Percentiles rank a stretch among this genome's conserved stretches.
These are phyloP conservation scores for Dryas iulia DNA, from an alignment of 1,140 invertebrate genomes.

Conservation along the genomic window DNA sequence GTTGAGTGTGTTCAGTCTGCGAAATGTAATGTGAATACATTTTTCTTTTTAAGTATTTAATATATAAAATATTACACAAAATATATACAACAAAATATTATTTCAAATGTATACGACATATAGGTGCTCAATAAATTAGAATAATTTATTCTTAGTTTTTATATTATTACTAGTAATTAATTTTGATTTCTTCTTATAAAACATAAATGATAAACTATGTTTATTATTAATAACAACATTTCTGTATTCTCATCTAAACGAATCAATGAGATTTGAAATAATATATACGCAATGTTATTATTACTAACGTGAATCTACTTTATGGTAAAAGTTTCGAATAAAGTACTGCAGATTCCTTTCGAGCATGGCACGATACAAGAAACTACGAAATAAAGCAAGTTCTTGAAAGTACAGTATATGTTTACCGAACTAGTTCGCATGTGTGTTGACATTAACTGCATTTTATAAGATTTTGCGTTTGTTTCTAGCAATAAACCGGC, in stretches of 20 bases:
- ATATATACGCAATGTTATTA: constrained; percentile 13
- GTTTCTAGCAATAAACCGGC: constrained; percentile 54
- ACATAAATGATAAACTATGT: no score
- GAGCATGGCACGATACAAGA: constrained; percentile 37
- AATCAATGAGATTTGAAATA: background rate
- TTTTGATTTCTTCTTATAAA: no score
- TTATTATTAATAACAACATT: no score
- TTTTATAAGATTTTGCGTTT: constrained; percentile 73
- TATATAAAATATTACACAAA: no score
- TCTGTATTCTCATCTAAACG: background rate
- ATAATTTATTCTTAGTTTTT: no score
- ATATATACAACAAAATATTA: no score
- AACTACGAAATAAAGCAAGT: constrained; percentile 58
- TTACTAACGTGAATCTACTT: constrained; percentile 34
- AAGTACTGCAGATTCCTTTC: constrained; percentile 45
- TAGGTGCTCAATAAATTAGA: no score
- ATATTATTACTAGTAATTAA: no score
- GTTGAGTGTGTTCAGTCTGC: no score
- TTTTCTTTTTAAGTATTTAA: no score
- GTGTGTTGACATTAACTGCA: constrained; percentile 71
- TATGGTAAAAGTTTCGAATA: constrained; percentile 41
- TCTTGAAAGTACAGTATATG: constrained; percentile 45
- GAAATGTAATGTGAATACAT: no score
- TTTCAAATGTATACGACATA: no score
- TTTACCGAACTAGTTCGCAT: constrained; percentile 50